A percentile compares a stretch with the other conserved stretches of the same genome.
Evolutionary conservation across 1,140 invertebrate genomes (phyloP).

Genomic region (Camponotus floridanus): DNA sequence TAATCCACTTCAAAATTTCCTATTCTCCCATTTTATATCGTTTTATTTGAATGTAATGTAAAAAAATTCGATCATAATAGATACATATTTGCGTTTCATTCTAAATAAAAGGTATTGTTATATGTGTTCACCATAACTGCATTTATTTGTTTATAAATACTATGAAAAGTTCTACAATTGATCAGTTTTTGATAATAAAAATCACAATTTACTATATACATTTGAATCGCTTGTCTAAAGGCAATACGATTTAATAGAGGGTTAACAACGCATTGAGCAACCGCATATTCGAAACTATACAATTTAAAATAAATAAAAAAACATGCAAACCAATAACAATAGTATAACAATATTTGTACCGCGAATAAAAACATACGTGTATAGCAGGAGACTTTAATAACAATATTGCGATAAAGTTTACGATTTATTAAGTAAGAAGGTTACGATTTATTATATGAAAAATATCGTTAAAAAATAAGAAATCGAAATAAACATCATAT

Average conservation of each 20-base stretch:
- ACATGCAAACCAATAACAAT: background rate
- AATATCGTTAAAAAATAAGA: background rate
- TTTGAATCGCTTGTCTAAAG: background rate
- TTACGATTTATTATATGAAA: background rate
- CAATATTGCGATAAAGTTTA: background rate
- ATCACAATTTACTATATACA: background rate
- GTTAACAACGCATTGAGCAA: background rate
- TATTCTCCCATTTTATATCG: background rate
- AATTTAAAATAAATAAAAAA: background rate
- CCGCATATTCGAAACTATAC: background rate
- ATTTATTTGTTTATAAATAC: background rate
- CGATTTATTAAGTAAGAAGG: background rate
- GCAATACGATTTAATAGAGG: background rate
- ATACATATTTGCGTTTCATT: background rate
- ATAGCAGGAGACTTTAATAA: background rate
- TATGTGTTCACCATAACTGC: background rate
- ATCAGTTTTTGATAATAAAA: conserved; percentile 16
- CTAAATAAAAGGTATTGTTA: conserved; percentile 4
- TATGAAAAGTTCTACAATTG: background rate
- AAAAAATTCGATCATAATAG: background rate
- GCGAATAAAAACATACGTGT: background rate
- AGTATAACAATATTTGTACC: background rate
- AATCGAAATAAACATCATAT: background rate
- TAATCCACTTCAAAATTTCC: background rate
- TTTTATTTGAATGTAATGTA: background rate